Conservation (phyloP, 2,888 invertebrate genomes). For the Operophtera brumata region DNA sequence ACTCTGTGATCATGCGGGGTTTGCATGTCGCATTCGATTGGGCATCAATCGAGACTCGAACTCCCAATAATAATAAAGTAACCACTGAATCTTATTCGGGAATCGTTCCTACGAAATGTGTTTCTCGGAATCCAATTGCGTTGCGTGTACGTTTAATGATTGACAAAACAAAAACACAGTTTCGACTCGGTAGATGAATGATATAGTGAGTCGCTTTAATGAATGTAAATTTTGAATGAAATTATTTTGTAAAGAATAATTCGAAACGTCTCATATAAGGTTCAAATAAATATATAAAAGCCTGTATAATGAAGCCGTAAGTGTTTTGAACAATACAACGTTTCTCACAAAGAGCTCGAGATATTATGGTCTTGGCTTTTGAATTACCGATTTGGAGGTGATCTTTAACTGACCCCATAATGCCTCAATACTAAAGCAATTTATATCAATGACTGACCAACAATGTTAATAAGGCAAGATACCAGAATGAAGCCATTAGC, state of each 20-base stretch:
- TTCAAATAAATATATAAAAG: conserved; percentile 19
- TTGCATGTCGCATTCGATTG: conserved; percentile 51
- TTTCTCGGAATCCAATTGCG: conserved; percentile 56
- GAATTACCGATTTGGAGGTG: conserved; percentile 32
- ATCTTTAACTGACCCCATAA: conserved; percentile 42
- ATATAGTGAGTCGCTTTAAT: conserved; percentile 36
- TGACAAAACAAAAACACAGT: conserved; percentile 36
- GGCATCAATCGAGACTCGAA: conserved; percentile 56
- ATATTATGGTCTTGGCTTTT: conserved; percentile 21
- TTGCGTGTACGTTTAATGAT: conserved; percentile 43
- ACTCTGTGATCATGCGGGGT: conserved; percentile 29
- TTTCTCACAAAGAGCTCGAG: conserved; percentile 20
- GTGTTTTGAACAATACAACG: conserved; percentile 19
- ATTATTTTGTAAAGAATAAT: conserved; percentile 27
- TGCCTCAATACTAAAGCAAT: conserved; percentile 45
- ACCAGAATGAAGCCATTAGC: conserved; percentile 64
- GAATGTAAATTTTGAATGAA: conserved; percentile 33
- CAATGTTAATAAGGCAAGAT: conserved; percentile 57
- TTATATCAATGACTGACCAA: conserved; percentile 54
- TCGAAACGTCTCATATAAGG: conserved; percentile 14
- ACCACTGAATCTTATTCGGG: conserved; percentile 51
- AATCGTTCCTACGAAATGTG: conserved; percentile 56
- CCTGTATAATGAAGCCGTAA: conserved; percentile 20
- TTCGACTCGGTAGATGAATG: conserved; percentile 36
- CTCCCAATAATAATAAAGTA: conserved; percentile 64